These are phyloP conservation scores for Xestia rhomboidea DNA, from an alignment of 2,888 invertebrate genomes.

Conservation along the genomic window DNA sequence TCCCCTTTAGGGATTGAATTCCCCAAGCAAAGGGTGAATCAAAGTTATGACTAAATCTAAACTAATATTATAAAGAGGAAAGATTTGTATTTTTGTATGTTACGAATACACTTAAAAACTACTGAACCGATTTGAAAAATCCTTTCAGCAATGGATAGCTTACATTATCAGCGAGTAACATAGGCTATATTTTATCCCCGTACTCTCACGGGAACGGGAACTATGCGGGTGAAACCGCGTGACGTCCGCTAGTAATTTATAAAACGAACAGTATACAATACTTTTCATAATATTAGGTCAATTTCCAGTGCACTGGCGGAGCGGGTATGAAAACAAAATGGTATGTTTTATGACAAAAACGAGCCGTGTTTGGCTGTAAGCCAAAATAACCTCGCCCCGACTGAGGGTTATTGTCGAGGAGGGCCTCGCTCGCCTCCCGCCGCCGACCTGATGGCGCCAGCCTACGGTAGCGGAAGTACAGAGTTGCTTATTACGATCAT, in stretches of 20 bases:
- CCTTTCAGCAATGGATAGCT: no score
- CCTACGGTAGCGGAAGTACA: slow-evolving; percentile 13
- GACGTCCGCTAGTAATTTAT: neutral
- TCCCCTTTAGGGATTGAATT: no score
- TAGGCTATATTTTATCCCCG: no score
- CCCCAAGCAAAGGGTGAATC: neutral
- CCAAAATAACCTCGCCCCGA: slow-evolving; percentile 66
- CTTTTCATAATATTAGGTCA: slow-evolving; percentile 26
- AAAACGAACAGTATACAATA: neutral
- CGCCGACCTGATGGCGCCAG: slow-evolving; percentile 50
- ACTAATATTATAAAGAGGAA: no score
- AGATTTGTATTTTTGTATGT: no score
- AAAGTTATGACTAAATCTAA: neutral
- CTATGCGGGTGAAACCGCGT: no score
- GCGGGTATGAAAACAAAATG: slow-evolving; percentile 29
- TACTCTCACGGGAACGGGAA: no score
- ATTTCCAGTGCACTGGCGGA: slow-evolving; percentile 15
- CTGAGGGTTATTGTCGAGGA: slow-evolving; percentile 42
- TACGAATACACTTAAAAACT: no score
- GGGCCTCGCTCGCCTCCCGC: slow-evolving; percentile 29
- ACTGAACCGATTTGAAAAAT: no score
- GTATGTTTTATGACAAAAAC: slow-evolving; percentile 42
- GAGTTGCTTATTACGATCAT: slow-evolving; percentile 1
- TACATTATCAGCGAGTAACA: no score
- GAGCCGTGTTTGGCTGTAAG: slow-evolving; percentile 60